These are phyloP conservation scores for Acanthurus leucopareius DNA, from an alignment of 2,797 vertebrate genomes.

Conservation along the genomic window DNA sequence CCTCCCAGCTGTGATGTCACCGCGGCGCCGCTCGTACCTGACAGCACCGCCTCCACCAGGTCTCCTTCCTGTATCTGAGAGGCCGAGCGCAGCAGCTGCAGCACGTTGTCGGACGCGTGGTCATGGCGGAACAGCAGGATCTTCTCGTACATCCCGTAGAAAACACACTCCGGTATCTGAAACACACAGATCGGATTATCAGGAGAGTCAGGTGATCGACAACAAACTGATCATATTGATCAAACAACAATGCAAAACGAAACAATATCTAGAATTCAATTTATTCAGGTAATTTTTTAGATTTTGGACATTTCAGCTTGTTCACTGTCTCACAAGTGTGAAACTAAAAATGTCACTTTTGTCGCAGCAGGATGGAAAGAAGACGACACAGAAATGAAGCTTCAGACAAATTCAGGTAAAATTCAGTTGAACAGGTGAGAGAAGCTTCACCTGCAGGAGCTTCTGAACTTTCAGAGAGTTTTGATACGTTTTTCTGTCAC, in stretches of 20 bases:
- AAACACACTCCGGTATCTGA: slow-evolving; percentile 97
- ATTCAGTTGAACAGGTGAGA: background rate
- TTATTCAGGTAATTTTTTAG: background rate
- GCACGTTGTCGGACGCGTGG: slow-evolving; percentile 91
- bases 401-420: too few species aligned
- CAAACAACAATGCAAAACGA: too few species aligned
- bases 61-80: slow-evolving; percentile 96
- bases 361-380: background rate
- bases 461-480: too few species aligned
- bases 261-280: too few species aligned
- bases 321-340: background rate
- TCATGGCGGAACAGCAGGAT: slow-evolving; percentile 97
- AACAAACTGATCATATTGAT: too few species aligned
- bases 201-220: too few species aligned
- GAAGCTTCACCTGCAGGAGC: too few species aligned
- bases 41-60: slow-evolving; percentile 96
- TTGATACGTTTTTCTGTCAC: background rate
- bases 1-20: background rate
- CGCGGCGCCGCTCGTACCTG: slow-evolving; percentile 83
- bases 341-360: background rate
- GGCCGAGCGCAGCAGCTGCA: slow-evolving; percentile 94
- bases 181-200: slow-evolving; percentile 79
- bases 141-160: slow-evolving; percentile 98
- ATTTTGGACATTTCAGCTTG: background rate
- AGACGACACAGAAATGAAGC: background rate